Conservation (phyloP, 2,888 invertebrate species). For the Agonopterix arenella region DNA sequence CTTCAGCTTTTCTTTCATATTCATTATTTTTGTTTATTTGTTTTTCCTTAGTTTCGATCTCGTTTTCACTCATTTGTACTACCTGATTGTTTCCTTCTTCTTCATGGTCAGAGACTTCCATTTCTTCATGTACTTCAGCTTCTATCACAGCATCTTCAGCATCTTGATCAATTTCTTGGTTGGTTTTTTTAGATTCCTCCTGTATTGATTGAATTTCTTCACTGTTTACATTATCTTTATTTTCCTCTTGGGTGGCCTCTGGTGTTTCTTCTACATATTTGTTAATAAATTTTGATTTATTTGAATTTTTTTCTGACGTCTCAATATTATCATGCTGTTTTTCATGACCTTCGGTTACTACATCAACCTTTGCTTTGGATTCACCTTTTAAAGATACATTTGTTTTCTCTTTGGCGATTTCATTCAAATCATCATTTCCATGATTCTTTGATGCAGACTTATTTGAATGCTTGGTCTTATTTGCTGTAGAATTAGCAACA, state of each 20-base stretch:
- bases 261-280: slow-evolving; percentile 7
- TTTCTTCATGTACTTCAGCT: no score
- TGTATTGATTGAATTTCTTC: neutral
- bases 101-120: neutral
- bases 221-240: neutral
- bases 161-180: neutral
- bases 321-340: neutral
- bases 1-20: neutral
- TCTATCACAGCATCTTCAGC: no score
- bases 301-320: neutral
- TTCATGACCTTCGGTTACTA: neutral
- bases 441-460: slow-evolving; percentile 14
- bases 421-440: no score
- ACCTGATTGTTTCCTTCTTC: neutral
- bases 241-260: neutral
- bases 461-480: slow-evolving; percentile 26
- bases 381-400: no score
- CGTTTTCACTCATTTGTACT: neutral
- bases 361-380: neutral
- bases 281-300: neutral
- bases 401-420: no score
- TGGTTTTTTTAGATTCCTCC: neutral
- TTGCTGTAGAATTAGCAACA: slow-evolving; percentile 11
- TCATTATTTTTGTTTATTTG: neutral
- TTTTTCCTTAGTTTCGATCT: neutral